Evolutionary conservation across 2,113 vertebrate genomes (phyloP).

Genomic region (Planiliza haematocheilus): DNA sequence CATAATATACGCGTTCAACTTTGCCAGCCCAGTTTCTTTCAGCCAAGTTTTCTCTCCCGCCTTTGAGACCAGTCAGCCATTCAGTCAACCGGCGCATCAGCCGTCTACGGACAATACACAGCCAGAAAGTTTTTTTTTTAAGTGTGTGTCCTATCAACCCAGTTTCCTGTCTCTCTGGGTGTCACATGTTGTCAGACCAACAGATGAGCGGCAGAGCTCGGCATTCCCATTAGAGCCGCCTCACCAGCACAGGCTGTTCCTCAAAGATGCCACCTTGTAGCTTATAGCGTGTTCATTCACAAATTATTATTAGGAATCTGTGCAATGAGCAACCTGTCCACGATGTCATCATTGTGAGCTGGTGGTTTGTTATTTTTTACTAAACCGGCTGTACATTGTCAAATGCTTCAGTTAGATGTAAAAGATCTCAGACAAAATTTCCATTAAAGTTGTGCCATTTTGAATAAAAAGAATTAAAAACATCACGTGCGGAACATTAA

Average conservation of each 20-base stretch:
- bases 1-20: conserved; percentile 23
- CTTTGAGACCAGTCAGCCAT: conserved; percentile 21
- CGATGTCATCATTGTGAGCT: conserved; percentile 8
- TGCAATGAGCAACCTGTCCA: neutral
- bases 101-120: conserved; percentile 4
- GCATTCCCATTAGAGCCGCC: conserved; percentile 36
- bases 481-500: neutral
- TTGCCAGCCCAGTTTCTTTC: conserved; percentile 12
- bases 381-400: neutral
- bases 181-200: conserved; percentile 54
- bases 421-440: no score
- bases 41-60: conserved; percentile 12
- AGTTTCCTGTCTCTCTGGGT: conserved; percentile 67
- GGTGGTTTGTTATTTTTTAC: neutral
- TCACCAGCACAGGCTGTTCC: conserved; percentile 27
- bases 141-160: conserved; percentile 64
- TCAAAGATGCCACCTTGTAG: conserved; percentile 19
- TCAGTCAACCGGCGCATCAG: conserved; percentile 15
- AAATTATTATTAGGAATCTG: conserved; percentile 12
- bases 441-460: neutral
- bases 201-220: conserved; percentile 44
- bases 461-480: neutral
- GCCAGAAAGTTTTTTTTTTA: conserved; percentile 41
- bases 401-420: neutral
- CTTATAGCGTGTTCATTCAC: conserved; percentile 21